Evolutionary conservation across 2,113 vertebrate genomes (phyloP), one percentile per base, ranked within the genome.

Genomic region (Callithrix jacchus): DNA sequence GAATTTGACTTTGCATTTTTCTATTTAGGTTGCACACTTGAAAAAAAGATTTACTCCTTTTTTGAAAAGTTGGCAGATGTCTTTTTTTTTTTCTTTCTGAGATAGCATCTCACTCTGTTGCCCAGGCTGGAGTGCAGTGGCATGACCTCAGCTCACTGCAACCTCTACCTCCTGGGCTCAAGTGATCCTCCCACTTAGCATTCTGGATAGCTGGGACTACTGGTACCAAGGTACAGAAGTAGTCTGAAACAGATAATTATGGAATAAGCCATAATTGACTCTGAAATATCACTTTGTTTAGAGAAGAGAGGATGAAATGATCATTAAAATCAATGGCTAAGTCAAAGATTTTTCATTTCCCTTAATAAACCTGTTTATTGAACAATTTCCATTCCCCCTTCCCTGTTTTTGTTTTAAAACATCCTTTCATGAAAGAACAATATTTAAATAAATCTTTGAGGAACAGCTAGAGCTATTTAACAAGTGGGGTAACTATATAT

Each of bases 31-130:
- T 85, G 23, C 14, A 80, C 11, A 74, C 32, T 87, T 40, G 35
- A 58, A 76, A 32, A 83, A 91, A 91, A 94, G 47, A n/a, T 71
- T 71, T 37, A 40, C 20, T n/a, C 20, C 8, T 97, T 98, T 97
- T 98, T 98, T 98, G 98, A 99, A 98, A 98, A 98, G 98, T 98
- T 99, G 99, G 98, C 99, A 99, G 98, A 98, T 98, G 12, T 30
- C 27, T 64, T 12, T 30, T 14, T 14, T 61, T 64, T 64, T 30
- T 64, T 30, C 30, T 14, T 30, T 30, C 30, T 64, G 27, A 64
- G 61, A 14, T 30, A 64, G 27, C 0, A 11, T 64, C 61, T 64
- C 27, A 64, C 12, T 64, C 61, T 30, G 27, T 64, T 30, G 61
- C 27, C 6, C 27, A 64, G 61, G 61, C 61, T 64, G 27, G 61